Evolutionary conservation across 2,797 vertebrate genomes (phyloP).

Genomic region (Neoniphon sammara): DNA sequence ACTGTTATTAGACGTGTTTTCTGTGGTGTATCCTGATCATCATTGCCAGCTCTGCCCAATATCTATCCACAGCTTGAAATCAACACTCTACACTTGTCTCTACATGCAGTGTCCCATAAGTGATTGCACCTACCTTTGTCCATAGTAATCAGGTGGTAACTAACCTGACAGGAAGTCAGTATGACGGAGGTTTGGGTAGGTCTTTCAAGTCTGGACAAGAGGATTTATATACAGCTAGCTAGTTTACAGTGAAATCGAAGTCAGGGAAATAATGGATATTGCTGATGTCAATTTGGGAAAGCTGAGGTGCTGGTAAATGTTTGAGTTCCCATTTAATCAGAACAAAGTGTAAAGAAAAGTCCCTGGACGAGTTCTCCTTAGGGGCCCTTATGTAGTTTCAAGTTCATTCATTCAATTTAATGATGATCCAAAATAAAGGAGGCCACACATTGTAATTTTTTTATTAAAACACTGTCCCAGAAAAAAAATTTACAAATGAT

Average conservation of each 20-base stretch:
- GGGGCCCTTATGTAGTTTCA: neutral
- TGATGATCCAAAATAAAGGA: neutral
- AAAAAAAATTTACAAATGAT: conserved; percentile 24
- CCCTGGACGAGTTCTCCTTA: neutral
- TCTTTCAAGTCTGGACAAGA: neutral
- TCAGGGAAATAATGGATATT: neutral
- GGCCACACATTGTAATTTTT: neutral
- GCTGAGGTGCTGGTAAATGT: too few species aligned
- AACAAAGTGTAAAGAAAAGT: neutral
- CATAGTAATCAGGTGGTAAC: too few species aligned
- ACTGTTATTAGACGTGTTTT: too few species aligned
- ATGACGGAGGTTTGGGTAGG: neutral
- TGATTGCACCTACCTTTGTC: neutral
- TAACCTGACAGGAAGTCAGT: neutral
- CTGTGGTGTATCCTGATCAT: too few species aligned
- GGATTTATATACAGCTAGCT: neutral
- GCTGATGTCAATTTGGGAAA: neutral
- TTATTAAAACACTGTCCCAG: conserved; percentile 31
- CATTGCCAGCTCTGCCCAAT: too few species aligned
- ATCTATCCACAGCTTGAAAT: too few species aligned
- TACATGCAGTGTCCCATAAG: neutral
- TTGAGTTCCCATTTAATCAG: neutral
- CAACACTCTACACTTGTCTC: neutral
- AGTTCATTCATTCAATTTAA: neutral
- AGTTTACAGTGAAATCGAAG: neutral